phyloP scores from a whole-genome alignment of 2,888 invertebrate genomes.

The Ctena decussata region DNA sequence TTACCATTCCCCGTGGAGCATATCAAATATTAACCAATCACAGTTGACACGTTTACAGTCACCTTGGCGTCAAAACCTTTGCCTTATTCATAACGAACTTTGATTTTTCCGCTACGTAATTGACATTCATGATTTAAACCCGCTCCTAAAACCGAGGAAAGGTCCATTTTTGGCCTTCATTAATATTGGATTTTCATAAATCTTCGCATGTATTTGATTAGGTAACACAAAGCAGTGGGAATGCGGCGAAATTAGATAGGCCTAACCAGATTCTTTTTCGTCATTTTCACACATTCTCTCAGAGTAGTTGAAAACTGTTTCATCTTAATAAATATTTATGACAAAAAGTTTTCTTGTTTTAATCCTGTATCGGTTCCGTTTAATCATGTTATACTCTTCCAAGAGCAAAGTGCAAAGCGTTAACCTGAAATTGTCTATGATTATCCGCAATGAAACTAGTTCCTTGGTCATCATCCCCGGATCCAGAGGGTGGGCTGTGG shows the following conservation, averaged over 20 bases:
- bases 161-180: slow-evolving; percentile 7
- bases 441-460: too few species aligned
- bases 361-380: too few species aligned
- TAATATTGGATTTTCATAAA: background rate
- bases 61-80: slow-evolving; percentile 20
- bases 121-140: slow-evolving; percentile 7
- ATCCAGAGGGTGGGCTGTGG: too few species aligned
- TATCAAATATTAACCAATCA: slow-evolving; percentile 8
- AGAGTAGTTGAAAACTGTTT: background rate
- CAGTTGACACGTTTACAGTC: background rate
- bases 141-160: background rate
- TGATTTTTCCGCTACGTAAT: background rate
- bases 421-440: too few species aligned
- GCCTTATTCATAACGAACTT: slow-evolving; percentile 12
- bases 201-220: slow-evolving; percentile 14
- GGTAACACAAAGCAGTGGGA: background rate
- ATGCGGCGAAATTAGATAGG: background rate
- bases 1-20: too few species aligned
- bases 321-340: background rate
- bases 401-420: too few species aligned
- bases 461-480: too few species aligned
- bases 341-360: background rate
- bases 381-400: too few species aligned
- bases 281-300: background rate
- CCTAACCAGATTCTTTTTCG: background rate